Conservation (phyloP, 2,888 invertebrate genomes). For the Drosophila demipolita region DNA sequence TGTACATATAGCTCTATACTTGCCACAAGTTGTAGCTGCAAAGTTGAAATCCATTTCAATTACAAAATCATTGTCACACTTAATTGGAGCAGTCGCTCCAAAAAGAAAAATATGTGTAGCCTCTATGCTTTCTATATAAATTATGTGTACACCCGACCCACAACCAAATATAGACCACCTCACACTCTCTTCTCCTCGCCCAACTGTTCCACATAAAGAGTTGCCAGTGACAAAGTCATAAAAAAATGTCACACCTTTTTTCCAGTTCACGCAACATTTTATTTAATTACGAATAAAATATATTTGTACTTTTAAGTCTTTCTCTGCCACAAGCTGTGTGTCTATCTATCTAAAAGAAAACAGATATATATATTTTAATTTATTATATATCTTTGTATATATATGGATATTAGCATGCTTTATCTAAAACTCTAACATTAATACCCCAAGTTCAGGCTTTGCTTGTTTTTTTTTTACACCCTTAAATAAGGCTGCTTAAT, state of each 20-base stretch:
- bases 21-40: not conserved
- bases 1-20: not conserved
- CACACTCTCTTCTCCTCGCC: not conserved
- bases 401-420: constrained; percentile 9
- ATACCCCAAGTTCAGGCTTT: constrained; percentile 17
- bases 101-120: not conserved
- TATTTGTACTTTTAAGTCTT: constrained; percentile 39
- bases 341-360: constrained; percentile 12
- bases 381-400: constrained; percentile 1
- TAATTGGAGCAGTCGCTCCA: constrained; percentile 2
- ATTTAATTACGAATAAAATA: constrained; percentile 71
- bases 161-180: not conserved
- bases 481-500: not conserved
- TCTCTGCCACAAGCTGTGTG: constrained; percentile 1
- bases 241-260: constrained; percentile 81
- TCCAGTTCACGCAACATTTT: constrained; percentile 53
- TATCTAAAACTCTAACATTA: constrained; percentile 4
- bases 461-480: constrained; percentile 2
- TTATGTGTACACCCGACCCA: constrained; percentile 35
- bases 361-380: constrained; percentile 7
- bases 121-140: constrained; percentile 52
- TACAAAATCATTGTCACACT: constrained; percentile 37
- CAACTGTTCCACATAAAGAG: constrained; percentile 5
- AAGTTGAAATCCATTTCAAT: constrained; percentile 19
- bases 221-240: constrained; percentile 80